Conservation (phyloP, 2,797 vertebrate species). For the Florisuga fusca region DNA sequence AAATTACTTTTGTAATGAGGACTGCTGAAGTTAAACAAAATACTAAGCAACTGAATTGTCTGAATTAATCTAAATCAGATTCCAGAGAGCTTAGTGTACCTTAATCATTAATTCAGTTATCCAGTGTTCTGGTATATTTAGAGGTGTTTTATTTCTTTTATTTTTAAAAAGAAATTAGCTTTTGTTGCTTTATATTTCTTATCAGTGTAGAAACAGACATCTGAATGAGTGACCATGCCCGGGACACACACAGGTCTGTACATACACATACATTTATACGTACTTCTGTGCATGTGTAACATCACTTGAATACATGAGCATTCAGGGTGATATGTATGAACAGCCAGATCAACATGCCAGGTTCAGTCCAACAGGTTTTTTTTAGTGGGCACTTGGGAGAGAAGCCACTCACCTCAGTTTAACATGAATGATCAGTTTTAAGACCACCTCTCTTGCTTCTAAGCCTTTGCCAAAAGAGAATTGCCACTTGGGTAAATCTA, state of each 20-base stretch:
- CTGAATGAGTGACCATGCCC: neutral
- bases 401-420: neutral
- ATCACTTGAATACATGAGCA: neutral
- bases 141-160: neutral
- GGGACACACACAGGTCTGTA: neutral
- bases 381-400: neutral
- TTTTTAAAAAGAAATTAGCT: neutral
- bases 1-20: neutral
- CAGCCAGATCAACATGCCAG: neutral
- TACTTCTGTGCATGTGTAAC: neutral
- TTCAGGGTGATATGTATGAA: neutral
- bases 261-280: neutral
- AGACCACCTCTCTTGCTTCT: neutral
- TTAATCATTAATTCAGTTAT: conserved; percentile 1
- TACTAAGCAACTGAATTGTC: neutral
- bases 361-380: neutral
- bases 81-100: neutral
- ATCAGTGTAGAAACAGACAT: neutral
- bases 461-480: neutral
- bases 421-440: neutral
- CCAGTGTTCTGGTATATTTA: neutral
- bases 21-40: conserved; percentile 1
- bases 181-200: neutral
- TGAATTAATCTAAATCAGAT: neutral
- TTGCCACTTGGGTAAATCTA: neutral